A percentile compares a stretch with the other conserved stretches of the same genome.
phyloP scores from a whole-genome alignment of 2,888 invertebrate species.

The Octodonta nipae region DNA sequence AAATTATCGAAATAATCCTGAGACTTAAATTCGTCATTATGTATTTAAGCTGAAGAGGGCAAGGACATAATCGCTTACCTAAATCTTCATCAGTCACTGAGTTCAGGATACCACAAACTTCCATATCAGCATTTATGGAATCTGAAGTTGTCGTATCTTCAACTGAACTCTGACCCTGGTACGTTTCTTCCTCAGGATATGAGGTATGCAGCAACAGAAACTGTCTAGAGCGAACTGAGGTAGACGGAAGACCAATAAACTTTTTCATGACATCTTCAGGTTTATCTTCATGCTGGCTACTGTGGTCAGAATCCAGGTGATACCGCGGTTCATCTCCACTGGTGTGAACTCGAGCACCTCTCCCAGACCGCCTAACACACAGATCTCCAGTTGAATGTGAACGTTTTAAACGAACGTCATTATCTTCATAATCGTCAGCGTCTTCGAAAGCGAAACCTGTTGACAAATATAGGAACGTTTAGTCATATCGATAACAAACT shows the following conservation, averaged over 20 bases:
- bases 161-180: slow-evolving; percentile 37
- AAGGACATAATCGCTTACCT: slow-evolving; percentile 14
- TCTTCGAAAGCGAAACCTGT: slow-evolving; percentile 29
- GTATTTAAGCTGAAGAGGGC: too few species aligned
- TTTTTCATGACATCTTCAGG: slow-evolving; percentile 37
- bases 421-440: slow-evolving; percentile 33
- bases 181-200: slow-evolving; percentile 29
- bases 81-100: slow-evolving; percentile 28
- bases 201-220: slow-evolving; percentile 29
- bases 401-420: slow-evolving; percentile 32
- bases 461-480: too few species aligned
- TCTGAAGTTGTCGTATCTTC: slow-evolving; percentile 39
- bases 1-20: too few species aligned
- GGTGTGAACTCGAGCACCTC: slow-evolving; percentile 26
- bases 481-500: too few species aligned
- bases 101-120: slow-evolving; percentile 37
- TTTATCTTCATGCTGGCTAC: slow-evolving; percentile 40
- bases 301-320: slow-evolving; percentile 40
- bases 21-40: too few species aligned
- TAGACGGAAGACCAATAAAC: slow-evolving; percentile 33
- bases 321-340: slow-evolving; percentile 36
- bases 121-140: slow-evolving; percentile 39
- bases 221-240: slow-evolving; percentile 29
- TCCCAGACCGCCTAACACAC: slow-evolving; percentile 29
- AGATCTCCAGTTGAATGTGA: slow-evolving; percentile 41